Evolutionary conservation across 2,888 invertebrate species (phyloP).

Genomic region (Drosophila kanekoi): DNA sequence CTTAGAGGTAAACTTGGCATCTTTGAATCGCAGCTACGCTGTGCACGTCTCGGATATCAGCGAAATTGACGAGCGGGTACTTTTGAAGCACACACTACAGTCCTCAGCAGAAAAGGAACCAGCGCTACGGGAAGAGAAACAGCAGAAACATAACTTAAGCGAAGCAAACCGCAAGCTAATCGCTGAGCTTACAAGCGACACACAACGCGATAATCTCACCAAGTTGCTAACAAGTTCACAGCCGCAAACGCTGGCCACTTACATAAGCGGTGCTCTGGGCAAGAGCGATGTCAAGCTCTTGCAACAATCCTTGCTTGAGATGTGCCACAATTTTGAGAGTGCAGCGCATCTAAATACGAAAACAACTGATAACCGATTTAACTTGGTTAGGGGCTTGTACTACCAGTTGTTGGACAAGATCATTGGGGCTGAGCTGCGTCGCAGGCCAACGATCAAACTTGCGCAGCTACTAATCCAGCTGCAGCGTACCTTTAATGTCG

Average conservation of each 20-base stretch:
- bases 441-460: conserved; percentile 38
- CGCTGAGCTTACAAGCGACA: background rate
- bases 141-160: background rate
- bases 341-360: conserved; percentile 9
- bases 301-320: conserved; percentile 22
- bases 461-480: conserved; percentile 37
- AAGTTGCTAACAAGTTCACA: conserved; percentile 31
- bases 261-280: conserved; percentile 23
- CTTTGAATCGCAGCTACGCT: conserved; percentile 53
- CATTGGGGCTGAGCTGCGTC: conserved; percentile 36
- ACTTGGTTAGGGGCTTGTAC: conserved; percentile 43
- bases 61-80: conserved; percentile 64
- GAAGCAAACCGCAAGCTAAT: background rate
- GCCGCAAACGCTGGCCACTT: conserved; percentile 30
- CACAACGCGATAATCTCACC: conserved; percentile 19
- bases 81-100: conserved; percentile 26
- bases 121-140: background rate
- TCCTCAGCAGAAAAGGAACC: background rate
- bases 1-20: conserved; percentile 51
- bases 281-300: conserved; percentile 14
- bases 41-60: conserved; percentile 55
- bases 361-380: conserved; percentile 18
- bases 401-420: conserved; percentile 51
- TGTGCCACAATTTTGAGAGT: conserved; percentile 28
- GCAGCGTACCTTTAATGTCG: conserved; percentile 33